Evolutionary conservation across 2,797 vertebrate genomes (phyloP), one percentile per base, ranked within the genome.

Genomic region (Argya squamiceps): DNA sequence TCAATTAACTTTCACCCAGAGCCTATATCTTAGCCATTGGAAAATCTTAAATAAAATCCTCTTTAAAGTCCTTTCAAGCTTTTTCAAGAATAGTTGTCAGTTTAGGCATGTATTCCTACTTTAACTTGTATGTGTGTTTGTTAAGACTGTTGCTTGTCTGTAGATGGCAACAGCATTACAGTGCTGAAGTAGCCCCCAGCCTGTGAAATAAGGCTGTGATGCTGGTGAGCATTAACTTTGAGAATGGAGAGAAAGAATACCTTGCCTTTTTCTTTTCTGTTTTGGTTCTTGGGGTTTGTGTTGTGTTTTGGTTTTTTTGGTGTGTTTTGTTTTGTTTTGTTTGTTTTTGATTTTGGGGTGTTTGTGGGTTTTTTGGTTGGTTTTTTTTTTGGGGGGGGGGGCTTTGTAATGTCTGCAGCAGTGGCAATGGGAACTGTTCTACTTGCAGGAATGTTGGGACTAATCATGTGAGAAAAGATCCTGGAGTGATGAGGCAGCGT

Each of bases 91-190:
- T 22, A 80, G 27, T 34, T 87, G 39, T 89, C 55, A 41, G 14
- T 76, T 87, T 50, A 71, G 41, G 21, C 41, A 39, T 8, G 13
- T 32, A 43, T 71, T 85, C 43, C 1, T 4, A n/a, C 53, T 77
- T 76, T 32, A 53, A 59, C 46, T 70, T 41, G 18, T 47, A 34
- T 16, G 4, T 64, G 8, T 74, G 37, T 36, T 65, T 75, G 76
- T 70, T 60, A 56, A 71, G 41, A 44, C 55, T 65, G 14, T 75
- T 75, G 47, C 39, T 91, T 96, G 93, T 90, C 96, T 71, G 37
- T 92, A 96, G 95, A 88, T 96, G 96, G 92, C 92, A 97, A 93
- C 69, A 94, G 80, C 44, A 93, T 86, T 88, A 88, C 79, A 50
- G 74, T 30, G 36, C 32, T 84, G 34, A 84, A 92, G 52, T 79